phyloP scores from a whole-genome alignment of 2,113 vertebrate genomes.

The Paralichthys olivaceus region DNA sequence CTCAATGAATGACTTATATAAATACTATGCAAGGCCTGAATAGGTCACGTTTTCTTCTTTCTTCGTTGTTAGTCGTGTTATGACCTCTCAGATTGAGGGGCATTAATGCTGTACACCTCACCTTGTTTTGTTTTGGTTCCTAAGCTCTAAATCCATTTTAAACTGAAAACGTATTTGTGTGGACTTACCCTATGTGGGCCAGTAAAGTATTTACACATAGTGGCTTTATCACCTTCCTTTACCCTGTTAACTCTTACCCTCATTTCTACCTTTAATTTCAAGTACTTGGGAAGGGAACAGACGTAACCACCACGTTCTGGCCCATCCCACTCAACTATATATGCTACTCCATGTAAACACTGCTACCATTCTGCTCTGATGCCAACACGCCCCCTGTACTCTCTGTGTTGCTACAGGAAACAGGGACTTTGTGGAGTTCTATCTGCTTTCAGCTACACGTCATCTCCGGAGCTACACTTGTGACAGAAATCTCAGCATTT shows the following conservation, averaged over 20 bases:
- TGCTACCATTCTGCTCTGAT: constrained; percentile 61
- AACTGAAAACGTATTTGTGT: background rate
- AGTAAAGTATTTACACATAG: constrained; percentile 25
- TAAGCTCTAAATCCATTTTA: background rate
- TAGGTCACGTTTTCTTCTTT: background rate
- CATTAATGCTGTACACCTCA: background rate
- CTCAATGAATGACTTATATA: background rate
- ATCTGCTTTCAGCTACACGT: background rate
- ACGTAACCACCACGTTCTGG: background rate
- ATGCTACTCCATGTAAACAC: constrained; percentile 74
- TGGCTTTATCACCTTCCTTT: constrained; percentile 41
- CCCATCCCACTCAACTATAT: constrained; percentile 22
- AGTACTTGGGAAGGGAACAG: constrained; percentile 62
- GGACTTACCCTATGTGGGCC: background rate
- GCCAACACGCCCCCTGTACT: constrained; percentile 36
- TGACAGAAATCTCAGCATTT: background rate
- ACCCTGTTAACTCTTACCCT: constrained; percentile 60
- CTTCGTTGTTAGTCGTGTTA: background rate
- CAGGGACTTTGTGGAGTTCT: constrained; percentile 13
- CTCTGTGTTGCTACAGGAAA: constrained; percentile 55
- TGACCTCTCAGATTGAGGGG: background rate
- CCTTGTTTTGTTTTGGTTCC: too few species aligned
- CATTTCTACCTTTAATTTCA: constrained; percentile 54
- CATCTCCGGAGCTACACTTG: constrained; percentile 46
- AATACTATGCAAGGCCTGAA: background rate